These are phyloP conservation scores for Larimichthys polyactis DNA, from an alignment of 2,113 vertebrate species.

Conservation along the genomic window DNA sequence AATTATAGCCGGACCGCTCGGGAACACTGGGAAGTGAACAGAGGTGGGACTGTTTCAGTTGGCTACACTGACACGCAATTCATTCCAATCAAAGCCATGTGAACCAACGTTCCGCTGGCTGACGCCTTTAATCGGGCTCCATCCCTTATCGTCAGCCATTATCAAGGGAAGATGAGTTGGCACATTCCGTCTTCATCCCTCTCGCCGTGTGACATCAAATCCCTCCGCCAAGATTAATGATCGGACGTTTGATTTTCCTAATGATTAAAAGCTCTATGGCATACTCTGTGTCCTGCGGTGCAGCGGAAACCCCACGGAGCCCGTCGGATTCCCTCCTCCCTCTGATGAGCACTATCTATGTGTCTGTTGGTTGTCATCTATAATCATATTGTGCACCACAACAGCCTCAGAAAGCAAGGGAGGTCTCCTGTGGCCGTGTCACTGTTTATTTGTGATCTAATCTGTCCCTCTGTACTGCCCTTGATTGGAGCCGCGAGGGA, in stretches of 20 bases:
- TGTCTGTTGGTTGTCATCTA: slow-evolving; percentile 68
- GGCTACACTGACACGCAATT: slow-evolving; percentile 48
- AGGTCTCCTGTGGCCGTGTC: slow-evolving; percentile 64
- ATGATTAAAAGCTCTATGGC: slow-evolving; percentile 69
- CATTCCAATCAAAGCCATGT: slow-evolving; percentile 57
- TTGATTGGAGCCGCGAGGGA: slow-evolving; percentile 65
- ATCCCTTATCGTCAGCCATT: slow-evolving; percentile 58
- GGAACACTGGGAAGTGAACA: slow-evolving; percentile 27
- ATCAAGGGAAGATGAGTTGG: slow-evolving; percentile 60
- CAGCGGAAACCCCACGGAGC: slow-evolving; percentile 40
- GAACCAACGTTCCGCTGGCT: slow-evolving; percentile 49
- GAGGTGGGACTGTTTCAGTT: slow-evolving; percentile 47
- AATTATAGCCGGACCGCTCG: slow-evolving; percentile 23
- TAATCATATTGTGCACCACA: slow-evolving; percentile 71
- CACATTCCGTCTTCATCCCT: slow-evolving; percentile 62
- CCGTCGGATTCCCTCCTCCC: slow-evolving; percentile 36
- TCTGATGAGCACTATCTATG: slow-evolving; percentile 57
- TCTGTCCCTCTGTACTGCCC: slow-evolving; percentile 68
- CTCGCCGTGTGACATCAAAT: slow-evolving; percentile 53
- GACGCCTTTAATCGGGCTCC: slow-evolving; percentile 54
- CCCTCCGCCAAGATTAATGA: slow-evolving; percentile 69
- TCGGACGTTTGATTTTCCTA: slow-evolving; percentile 67
- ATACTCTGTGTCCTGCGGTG: slow-evolving; percentile 37
- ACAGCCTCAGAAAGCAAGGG: slow-evolving; percentile 36
- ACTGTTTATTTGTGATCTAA: slow-evolving; percentile 76